phyloP scores from a whole-genome alignment of 1,140 invertebrate species.

The Conus betulinus region DNA sequence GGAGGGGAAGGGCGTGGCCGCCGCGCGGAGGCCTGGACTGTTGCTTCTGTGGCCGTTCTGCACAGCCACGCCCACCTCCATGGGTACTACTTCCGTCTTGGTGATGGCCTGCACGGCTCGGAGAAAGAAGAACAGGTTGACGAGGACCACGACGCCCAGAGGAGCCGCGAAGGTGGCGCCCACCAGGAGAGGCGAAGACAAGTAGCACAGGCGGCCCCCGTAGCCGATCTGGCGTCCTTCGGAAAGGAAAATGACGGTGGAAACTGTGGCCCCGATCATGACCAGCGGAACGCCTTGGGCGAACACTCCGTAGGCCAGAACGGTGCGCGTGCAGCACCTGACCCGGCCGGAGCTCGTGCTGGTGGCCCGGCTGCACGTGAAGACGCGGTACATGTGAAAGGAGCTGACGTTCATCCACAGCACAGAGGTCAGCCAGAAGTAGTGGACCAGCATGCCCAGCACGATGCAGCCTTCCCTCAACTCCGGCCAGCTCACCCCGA shows the following conservation, averaged over 20 bases:
- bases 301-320: slow-evolving; percentile 14
- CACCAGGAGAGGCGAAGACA: slow-evolving; percentile 33
- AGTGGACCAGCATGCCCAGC: slow-evolving; percentile 17
- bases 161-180: slow-evolving; percentile 40
- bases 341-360: too few relatives aligned
- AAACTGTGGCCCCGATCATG: neutral
- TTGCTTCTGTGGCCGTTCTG: neutral
- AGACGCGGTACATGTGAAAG: slow-evolving; percentile 27
- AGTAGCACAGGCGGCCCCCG: slow-evolving; percentile 43
- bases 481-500: neutral
- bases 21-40: neutral
- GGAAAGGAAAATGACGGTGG: neutral
- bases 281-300: slow-evolving; percentile 26
- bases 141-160: slow-evolving; percentile 26
- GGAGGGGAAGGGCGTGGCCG: neutral
- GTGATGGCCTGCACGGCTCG: slow-evolving; percentile 29
- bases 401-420: slow-evolving; percentile 31
- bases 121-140: slow-evolving; percentile 48
- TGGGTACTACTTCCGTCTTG: neutral
- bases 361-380: neutral
- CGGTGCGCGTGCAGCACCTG: neutral
- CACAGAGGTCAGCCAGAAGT: slow-evolving; percentile 19
- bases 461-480: neutral
- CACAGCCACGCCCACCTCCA: neutral
- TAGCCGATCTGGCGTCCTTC: slow-evolving; percentile 32